Evolutionary conservation across 2,888 invertebrate genomes (phyloP).

Genomic region (Papilio gigon): DNA sequence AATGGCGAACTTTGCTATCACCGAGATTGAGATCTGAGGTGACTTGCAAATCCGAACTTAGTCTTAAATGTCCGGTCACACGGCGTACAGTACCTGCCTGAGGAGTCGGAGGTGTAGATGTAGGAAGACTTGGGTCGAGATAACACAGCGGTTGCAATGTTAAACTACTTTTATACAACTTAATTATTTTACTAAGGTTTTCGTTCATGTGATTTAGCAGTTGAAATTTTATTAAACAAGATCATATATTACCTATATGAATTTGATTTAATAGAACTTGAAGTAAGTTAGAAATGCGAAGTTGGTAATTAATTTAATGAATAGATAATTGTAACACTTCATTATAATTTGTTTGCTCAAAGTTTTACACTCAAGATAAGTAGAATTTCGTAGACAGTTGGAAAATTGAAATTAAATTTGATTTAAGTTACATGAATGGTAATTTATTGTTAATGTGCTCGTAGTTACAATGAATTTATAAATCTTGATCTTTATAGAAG

Average conservation of each 20-base stretch:
- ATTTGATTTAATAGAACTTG: neutral
- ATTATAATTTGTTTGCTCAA: slow-evolving; percentile 16
- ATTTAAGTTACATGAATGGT: slow-evolving; percentile 17
- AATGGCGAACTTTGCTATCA: no score
- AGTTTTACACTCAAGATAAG: slow-evolving; percentile 10
- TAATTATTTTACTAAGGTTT: neutral
- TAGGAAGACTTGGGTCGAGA: no score
- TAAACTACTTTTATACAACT: no score
- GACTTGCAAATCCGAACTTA: no score
- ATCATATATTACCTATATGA: neutral
- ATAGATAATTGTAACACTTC: slow-evolving; percentile 7
- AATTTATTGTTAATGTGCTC: neutral
- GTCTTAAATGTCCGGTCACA: no score
- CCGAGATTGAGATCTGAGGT: no score
- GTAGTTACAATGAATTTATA: slow-evolving; percentile 2
- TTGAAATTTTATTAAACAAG: neutral
- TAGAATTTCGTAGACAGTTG: slow-evolving; percentile 13
- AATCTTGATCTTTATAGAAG: neutral
- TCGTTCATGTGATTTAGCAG: neutral
- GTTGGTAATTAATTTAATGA: neutral
- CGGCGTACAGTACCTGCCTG: no score
- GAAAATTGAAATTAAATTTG: slow-evolving; percentile 11
- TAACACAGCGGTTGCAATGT: no score
- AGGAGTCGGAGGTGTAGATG: no score
- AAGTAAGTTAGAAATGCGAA: neutral